These are phyloP conservation scores for Phoebastria nigripes DNA, from an alignment of 2,797 vertebrate species.

Conservation along the genomic window DNA sequence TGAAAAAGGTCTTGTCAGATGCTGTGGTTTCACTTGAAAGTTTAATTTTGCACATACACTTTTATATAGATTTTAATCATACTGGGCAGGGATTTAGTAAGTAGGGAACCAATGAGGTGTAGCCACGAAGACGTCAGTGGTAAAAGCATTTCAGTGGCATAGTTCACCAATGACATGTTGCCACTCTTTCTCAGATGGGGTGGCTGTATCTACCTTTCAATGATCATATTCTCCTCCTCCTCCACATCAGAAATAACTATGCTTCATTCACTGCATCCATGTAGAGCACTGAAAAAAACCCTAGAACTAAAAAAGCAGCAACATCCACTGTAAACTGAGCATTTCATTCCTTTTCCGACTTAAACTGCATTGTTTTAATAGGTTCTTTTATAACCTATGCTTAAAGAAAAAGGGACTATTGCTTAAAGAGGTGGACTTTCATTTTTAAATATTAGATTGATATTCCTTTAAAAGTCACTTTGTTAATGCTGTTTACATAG, in stretches of 20 bases:
- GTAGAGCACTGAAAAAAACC: background rate
- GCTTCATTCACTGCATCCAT: background rate
- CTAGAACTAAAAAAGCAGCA: background rate
- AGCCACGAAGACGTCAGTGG: background rate
- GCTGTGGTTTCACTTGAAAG: background rate
- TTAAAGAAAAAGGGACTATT: background rate
- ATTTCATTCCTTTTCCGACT: background rate
- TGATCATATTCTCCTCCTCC: background rate
- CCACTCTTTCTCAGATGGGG: background rate
- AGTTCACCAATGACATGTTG: background rate
- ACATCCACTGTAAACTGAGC: background rate
- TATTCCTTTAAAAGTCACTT: background rate
- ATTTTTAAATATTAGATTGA: background rate
- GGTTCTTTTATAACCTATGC: background rate
- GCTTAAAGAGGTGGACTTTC: background rate
- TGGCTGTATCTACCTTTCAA: background rate
- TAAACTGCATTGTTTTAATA: background rate
- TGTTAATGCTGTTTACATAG: background rate
- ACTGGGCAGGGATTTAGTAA: background rate
- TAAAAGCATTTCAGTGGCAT: background rate
- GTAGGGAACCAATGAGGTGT: background rate
- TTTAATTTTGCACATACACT: background rate
- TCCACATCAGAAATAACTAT: background rate
- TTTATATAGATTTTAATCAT: background rate
- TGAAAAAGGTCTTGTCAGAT: background rate